phyloP scores from a whole-genome alignment of 2,888 invertebrate genomes.

The Mesochorus sp. region DNA sequence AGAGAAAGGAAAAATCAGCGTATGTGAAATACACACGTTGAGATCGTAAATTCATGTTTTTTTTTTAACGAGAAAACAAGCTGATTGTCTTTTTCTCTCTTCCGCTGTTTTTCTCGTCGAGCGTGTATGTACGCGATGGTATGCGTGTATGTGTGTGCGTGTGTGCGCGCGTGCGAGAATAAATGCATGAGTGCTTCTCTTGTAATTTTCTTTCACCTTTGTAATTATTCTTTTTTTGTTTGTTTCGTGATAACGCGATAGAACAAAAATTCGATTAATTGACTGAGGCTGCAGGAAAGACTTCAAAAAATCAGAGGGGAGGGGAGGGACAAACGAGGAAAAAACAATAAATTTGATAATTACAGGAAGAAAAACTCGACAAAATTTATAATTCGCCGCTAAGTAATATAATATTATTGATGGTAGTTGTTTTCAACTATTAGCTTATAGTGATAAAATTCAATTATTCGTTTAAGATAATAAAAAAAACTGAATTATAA shows the following conservation, averaged over 20 bases:
- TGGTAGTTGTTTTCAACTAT: too few relatives aligned
- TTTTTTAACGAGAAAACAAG: neutral
- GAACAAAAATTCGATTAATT: constrained; percentile 30
- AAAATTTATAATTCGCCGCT: neutral
- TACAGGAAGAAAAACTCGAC: neutral
- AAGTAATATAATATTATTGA: neutral
- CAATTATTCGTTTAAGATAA: constrained; percentile 12
- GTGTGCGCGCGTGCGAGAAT: constrained; percentile 34
- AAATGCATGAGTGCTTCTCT: constrained; percentile 25
- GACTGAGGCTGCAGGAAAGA: constrained; percentile 59
- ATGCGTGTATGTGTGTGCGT: neutral
- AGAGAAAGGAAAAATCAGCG: neutral
- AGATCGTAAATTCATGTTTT: neutral
- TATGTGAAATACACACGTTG: neutral
- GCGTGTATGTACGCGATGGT: neutral
- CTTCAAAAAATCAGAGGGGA: constrained; percentile 33
- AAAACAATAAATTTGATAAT: neutral
- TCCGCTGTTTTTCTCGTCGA: too few relatives aligned
- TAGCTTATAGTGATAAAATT: neutral
- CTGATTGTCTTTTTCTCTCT: neutral
- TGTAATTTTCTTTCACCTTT: constrained; percentile 27
- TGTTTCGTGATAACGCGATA: constrained; percentile 16
- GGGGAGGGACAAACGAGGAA: neutral
- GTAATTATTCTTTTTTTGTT: constrained; percentile 7
- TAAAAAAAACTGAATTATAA: constrained; percentile 8